Evolutionary conservation across 2,888 invertebrate species (phyloP), one percentile per base, ranked within the genome.

Genomic region (Stratiomys singularior): DNA sequence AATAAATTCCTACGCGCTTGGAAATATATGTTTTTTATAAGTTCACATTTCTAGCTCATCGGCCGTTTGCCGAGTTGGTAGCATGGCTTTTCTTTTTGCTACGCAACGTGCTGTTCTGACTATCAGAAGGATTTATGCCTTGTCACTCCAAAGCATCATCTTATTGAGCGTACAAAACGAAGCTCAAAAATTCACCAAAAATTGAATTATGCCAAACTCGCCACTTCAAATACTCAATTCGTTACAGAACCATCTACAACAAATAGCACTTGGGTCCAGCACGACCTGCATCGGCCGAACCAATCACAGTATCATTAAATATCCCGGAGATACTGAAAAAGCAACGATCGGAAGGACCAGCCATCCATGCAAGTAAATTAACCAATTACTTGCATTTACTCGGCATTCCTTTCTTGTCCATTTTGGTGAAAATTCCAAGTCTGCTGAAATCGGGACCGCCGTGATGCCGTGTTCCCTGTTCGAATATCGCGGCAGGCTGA

Each of bases 351-450:
- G 15, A 3, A 37, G 37, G 37, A 64, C 21, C 13, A 28, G 4
- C 64, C 44, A 30, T 66, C 66, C 66, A 37, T 30, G 21, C 66
- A 66, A 66, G 66, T 66, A 66, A 66, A 66, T 66, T 66, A 66
- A 66, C 66, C 66, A 66, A 66, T 66, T 66, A 66, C 66, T 37
- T 66, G 66, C 66, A 66, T 66, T 66, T 66, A 30, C 37, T 37
- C 30, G 37, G 37, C 66, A 66, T 66, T 66, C 66, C 30, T 66
- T 37, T 7, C 9, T 18, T 18, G 37, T 18, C n/a, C 18, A 18
- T 37, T 25, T 44, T n/a, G 18, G n/a, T n/a, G 66, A 66, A 66
- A 37, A 66, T 66, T 66, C 66, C 66, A 37, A 21, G 21, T 37
- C 21, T 44, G 37, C 66, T 37, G 18, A 66, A 66, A 37, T 37